These are phyloP conservation scores for Conistra vaccinii DNA, from an alignment of 2,888 invertebrate species.

Conservation along the genomic window DNA sequence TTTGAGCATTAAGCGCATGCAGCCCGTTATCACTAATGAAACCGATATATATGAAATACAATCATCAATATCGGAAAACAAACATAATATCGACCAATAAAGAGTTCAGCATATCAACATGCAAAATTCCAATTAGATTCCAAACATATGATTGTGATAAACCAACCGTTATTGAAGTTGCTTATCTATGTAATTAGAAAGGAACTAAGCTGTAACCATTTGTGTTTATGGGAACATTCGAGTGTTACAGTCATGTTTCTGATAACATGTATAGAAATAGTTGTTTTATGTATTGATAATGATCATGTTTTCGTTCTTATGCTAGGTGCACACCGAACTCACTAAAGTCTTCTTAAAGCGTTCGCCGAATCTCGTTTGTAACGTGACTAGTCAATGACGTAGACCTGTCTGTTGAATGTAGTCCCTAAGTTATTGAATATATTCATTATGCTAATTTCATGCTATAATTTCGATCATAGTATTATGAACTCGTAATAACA, in stretches of 20 bases:
- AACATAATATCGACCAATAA: conserved; percentile 90
- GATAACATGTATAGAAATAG: conserved; percentile 75
- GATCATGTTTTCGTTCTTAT: conserved; percentile 28
- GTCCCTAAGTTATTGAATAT: conserved; percentile 5
- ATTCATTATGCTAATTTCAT: conserved; percentile 1
- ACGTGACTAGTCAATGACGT: background rate
- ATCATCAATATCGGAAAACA: conserved; percentile 88
- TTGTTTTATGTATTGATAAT: conserved; percentile 55
- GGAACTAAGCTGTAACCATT: conserved; percentile 89
- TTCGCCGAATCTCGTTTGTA: background rate
- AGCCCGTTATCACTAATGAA: conserved; percentile 74
- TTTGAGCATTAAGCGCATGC: conserved; percentile 68
- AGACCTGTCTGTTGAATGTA: background rate
- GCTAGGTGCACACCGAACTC: background rate
- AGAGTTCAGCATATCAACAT: conserved; percentile 89
- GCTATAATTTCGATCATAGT: conserved; percentile 4
- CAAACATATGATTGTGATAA: conserved; percentile 89
- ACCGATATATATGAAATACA: conserved; percentile 84
- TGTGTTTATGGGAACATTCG: conserved; percentile 87
- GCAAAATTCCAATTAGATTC: conserved; percentile 91
- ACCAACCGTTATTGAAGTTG: conserved; percentile 88
- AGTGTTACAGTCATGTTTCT: conserved; percentile 79
- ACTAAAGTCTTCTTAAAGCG: background rate
- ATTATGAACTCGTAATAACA: conserved; percentile 19
- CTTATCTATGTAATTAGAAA: conserved; percentile 90